Evolutionary conservation across 92 coral and sea anemone genomes (phyloP).

Genomic region (Palythoa grandiflora): DNA sequence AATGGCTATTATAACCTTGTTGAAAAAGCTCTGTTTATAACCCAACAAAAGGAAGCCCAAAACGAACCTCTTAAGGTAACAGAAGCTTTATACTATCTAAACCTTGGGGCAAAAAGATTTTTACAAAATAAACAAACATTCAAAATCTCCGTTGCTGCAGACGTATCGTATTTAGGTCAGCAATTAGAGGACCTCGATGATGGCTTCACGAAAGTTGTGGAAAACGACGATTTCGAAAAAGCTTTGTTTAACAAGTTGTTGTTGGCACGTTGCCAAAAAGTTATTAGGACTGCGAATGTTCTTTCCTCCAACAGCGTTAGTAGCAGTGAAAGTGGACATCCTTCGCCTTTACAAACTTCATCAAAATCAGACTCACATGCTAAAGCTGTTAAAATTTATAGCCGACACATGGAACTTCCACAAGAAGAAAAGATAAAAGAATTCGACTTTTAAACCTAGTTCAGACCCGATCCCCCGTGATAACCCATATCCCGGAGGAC

Average conservation of each 20-base stretch:
- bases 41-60: conserved; percentile 8
- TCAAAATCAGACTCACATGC: neutral
- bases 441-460: conserved; percentile 1
- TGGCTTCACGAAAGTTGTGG: conserved; percentile 27
- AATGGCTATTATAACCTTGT: conserved; percentile 30
- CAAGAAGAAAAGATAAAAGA: conserved; percentile 1
- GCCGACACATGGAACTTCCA: neutral
- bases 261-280: conserved; percentile 31
- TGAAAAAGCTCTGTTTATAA: conserved; percentile 3
- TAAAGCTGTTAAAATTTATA: too few species aligned
- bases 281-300: neutral
- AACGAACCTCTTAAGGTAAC: conserved; percentile 14
- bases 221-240: conserved; percentile 27
- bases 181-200: conserved; percentile 30
- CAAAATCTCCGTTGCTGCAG: conserved; percentile 2
- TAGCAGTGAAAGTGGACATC: neutral
- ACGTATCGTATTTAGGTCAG: conserved; percentile 21
- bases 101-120: neutral
- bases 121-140: neutral
- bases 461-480: too few species aligned
- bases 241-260: conserved; percentile 1
- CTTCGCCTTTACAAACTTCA: neutral
- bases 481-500: too few species aligned
- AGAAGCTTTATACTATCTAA: conserved; percentile 19
- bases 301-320: neutral